These are phyloP conservation scores for Noturus placidus DNA, from an alignment of 2,113 vertebrate genomes.

Conservation along the genomic window DNA sequence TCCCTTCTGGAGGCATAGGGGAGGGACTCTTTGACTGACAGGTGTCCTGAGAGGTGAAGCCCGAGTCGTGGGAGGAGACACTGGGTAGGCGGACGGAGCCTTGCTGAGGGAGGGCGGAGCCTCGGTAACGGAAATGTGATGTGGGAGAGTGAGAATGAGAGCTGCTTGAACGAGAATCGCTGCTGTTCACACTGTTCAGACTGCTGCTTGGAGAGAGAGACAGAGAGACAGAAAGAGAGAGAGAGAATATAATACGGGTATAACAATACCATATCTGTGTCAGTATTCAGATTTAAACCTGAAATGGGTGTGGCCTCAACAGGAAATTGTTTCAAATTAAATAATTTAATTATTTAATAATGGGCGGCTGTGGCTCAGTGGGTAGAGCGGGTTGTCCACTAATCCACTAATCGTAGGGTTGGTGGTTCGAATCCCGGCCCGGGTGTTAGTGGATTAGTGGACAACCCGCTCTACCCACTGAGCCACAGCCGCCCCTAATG, in stretches of 20 bases:
- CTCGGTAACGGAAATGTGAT: slow-evolving; percentile 89
- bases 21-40: slow-evolving; percentile 94
- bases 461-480: too few species aligned
- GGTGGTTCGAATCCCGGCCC: too few species aligned
- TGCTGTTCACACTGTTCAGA: slow-evolving; percentile 97
- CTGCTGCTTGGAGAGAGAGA: slow-evolving; percentile 74
- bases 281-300: background rate
- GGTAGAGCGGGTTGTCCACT: too few species aligned
- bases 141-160: slow-evolving; percentile 92
- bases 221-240: slow-evolving; percentile 22
- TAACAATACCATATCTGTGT: background rate
- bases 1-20: slow-evolving; percentile 86
- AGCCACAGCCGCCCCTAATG: too few species aligned
- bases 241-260: background rate
- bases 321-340: background rate
- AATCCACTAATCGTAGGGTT: too few species aligned
- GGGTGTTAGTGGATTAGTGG: too few species aligned
- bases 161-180: slow-evolving; percentile 90
- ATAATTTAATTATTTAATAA: too few species aligned
- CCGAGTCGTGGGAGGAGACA: slow-evolving; percentile 94
- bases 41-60: slow-evolving; percentile 96
- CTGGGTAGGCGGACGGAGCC: slow-evolving; percentile 88
- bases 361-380: too few species aligned
- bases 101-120: slow-evolving; percentile 89
- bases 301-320: background rate